Base-by-base conservation (phyloP, 2,888 invertebrate genomes). In the Pollenia angustigena region DNA sequence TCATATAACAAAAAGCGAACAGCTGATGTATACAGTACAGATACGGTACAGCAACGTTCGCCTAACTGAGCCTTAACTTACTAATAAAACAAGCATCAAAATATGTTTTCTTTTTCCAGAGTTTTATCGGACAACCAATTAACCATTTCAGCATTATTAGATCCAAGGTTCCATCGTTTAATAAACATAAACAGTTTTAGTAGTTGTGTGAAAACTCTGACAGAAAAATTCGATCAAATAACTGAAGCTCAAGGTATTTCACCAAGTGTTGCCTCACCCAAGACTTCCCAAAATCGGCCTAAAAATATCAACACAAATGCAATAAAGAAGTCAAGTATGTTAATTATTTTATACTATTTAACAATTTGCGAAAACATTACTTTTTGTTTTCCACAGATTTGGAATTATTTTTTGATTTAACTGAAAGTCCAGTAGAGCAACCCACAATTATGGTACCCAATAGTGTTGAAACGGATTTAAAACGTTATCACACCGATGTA, bases 111-210 rank as follows among this genome's bases (percentile, higher is more conserved):
- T 18, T 62, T 82, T 86, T 81, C 4, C 69, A 91, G 91, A 42
- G 89, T 93, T 8, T 90, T 91, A 52, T 89, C 90, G 1, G 92
- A 92, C 82, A 90, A 91, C 60, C 90, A 91, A 50, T 78, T 93
- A 76, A 91, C 92, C 16, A 91, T 92, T 58, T 90, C 93, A 7
- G 91, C 93, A n/a, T 87, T 93, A 87, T 86, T 93, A 40, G 93
- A 93, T 89, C 93, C 93, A 6, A 90, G 93, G 72, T 93, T 93
- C 90, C 93, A 92, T 89, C 92, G 92, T 16, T 83, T 92, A 48
- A 92, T 90, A 75, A 91, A 90, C 66, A 89, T 92, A 44, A 90
- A 90, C 3, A 91, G 92, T 72, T 83, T 90, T 4, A 90, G 87
- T 6, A 89, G 87, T 48, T 91, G 90, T 69, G 81, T 92, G 1